Evolutionary conservation across 2,888 invertebrate genomes (phyloP).

Genomic region (Andrena minutula): DNA sequence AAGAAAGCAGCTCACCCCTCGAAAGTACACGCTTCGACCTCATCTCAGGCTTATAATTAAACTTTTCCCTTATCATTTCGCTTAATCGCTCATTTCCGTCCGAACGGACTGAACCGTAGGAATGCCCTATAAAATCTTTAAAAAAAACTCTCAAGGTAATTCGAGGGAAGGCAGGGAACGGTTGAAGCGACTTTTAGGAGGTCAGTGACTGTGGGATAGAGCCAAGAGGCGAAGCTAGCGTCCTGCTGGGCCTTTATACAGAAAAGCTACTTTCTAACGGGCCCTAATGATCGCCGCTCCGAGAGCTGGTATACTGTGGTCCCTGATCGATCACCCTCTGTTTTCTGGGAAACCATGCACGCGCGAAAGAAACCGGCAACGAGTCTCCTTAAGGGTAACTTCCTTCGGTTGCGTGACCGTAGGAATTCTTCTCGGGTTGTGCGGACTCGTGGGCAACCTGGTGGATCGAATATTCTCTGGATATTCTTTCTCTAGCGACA

Average conservation of each 20-base stretch:
- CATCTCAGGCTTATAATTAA: slow-evolving; percentile 38
- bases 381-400: slow-evolving; percentile 59
- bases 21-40: slow-evolving; percentile 21
- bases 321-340: slow-evolving; percentile 39
- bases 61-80: slow-evolving; percentile 13
- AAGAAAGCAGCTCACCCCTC: slow-evolving; percentile 24
- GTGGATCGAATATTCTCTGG: slow-evolving; percentile 38
- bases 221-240: slow-evolving; percentile 36
- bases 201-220: slow-evolving; percentile 32
- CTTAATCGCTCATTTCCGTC: slow-evolving; percentile 30
- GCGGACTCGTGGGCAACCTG: background rate
- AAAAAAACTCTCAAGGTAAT: slow-evolving; percentile 1
- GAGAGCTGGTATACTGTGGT: slow-evolving; percentile 49
- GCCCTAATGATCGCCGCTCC: slow-evolving; percentile 53
- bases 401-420: slow-evolving; percentile 13
- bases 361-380: slow-evolving; percentile 38
- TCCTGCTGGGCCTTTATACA: slow-evolving; percentile 37
- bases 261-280: slow-evolving; percentile 61
- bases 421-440: slow-evolving; percentile 30
- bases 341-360: slow-evolving; percentile 35
- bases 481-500: slow-evolving; percentile 39
- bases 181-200: slow-evolving; percentile 9
- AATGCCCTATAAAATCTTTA: slow-evolving; percentile 2
- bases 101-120: background rate
- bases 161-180: background rate